phyloP scores from a whole-genome alignment of 2,113 vertebrate genomes.

The Grammomys dolichurus region DNA sequence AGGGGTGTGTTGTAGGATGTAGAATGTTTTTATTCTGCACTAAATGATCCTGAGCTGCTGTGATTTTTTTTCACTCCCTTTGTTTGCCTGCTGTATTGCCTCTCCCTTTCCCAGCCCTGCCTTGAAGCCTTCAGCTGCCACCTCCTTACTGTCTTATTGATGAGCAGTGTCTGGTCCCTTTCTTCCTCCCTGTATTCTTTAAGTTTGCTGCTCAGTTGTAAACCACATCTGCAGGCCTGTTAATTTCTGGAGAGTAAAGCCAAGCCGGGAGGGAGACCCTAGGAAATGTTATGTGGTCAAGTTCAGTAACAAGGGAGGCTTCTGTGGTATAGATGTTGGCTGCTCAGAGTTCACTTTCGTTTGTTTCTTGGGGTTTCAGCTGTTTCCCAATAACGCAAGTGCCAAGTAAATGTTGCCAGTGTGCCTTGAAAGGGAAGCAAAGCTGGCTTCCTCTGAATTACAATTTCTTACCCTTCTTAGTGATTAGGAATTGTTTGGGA shows the following conservation, averaged over 20 bases:
- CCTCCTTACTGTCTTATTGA: constrained; percentile 36
- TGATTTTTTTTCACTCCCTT: constrained; percentile 60
- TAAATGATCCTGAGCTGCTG: constrained; percentile 67
- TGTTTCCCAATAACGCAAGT: constrained; percentile 46
- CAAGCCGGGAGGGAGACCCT: not conserved
- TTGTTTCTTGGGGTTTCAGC: constrained; percentile 51
- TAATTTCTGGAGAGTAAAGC: constrained; percentile 57
- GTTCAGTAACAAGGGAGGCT: not conserved
- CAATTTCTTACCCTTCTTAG: constrained; percentile 5
- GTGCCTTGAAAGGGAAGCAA: constrained; percentile 26
- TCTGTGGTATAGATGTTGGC: constrained; percentile 1
- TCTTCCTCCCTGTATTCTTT: not conserved
- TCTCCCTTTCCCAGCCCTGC: constrained; percentile 26
- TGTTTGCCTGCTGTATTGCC: constrained; percentile 52
- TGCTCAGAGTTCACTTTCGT: constrained; percentile 51
- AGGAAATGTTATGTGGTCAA: not conserved
- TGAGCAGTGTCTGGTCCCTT: not conserved
- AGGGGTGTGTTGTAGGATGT: constrained; percentile 33
- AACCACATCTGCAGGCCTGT: constrained; percentile 3
- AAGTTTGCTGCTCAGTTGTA: constrained; percentile 53
- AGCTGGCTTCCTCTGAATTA: not conserved
- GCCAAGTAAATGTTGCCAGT: constrained; percentile 17
- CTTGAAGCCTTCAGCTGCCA: constrained; percentile 41
- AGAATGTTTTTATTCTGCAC: constrained; percentile 57
- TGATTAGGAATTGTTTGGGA: not conserved